Base-by-base conservation (phyloP, 1,140 invertebrate species). In the Pseudomyrmex sp. region DNA sequence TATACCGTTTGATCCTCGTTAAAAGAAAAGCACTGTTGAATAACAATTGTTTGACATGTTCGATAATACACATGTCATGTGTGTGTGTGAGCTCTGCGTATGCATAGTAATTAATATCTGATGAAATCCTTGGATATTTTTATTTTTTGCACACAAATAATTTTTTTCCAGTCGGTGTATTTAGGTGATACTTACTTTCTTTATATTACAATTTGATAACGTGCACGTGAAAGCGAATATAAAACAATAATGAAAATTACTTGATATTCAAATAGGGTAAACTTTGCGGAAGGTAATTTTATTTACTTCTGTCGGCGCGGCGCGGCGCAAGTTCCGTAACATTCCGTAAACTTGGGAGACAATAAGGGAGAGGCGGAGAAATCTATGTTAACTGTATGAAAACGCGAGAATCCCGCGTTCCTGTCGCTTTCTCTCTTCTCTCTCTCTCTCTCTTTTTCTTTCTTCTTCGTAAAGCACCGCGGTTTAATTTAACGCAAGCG, bases 401-500 rank as follows among this genome's bases (percentile, higher is more conserved):
- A 77, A 79, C 62, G 54, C 8, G 23, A 59, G 4, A 5, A 35
- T 35, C 3, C 35, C 18, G 61, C 13, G 18, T 79, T 20, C 5
- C 10, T 15, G 13, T 15, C 13, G 61, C 75, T 46, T 69, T 61
- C 23, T 61, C 20, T 48, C 66, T 35, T 35, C 35, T 35, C 35
- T 35, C 35, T 35, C 35, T 35, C 35, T 35, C 35, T 35, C 5
- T 35, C 35, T 35, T 1, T 26, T 1, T 26, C 26, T 26, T 26
- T 26, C 26, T 26, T 35, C 35, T 35, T 35, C 5, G 35, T 9
- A 48, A 72, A 70, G 46, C 15, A 10, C 13, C 7, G 20, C 23
- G 56, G 66, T 79, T 80, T 80, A 80, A 80, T 80, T 72, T 80
- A 80, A 80, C 54, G 46, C 66, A 44, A 52, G 65, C 44, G 76